Percentiles rank a stretch among this genome's conserved stretches.
Conservation (phyloP, 2,113 vertebrate genomes). For the Phylloscopus trochilus region DNA sequence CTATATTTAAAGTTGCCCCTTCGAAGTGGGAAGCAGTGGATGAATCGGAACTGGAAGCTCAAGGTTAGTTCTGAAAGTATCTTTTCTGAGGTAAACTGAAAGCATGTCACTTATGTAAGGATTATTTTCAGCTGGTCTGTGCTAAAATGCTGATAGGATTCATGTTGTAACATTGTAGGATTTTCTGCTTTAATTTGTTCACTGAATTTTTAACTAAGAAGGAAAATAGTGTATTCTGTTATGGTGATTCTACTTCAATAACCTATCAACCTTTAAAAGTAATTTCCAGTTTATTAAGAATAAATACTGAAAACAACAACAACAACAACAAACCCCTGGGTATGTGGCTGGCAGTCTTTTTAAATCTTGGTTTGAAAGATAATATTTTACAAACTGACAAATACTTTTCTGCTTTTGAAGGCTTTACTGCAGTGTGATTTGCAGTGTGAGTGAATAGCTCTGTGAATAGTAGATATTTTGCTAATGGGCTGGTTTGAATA, state of each 20-base stretch:
- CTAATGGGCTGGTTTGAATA: not conserved
- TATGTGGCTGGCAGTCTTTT: not conserved
- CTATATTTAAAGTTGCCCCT: conserved; percentile 95
- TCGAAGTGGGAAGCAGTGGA: conserved; percentile 99
- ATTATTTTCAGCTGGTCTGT: not conserved
- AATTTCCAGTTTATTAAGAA: not conserved
- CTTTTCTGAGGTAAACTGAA: not conserved
- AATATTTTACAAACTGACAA: not conserved
- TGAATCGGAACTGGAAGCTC: conserved; percentile 88
- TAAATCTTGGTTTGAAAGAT: not conserved
- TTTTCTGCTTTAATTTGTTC: not conserved
- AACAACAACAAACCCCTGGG: not conserved
- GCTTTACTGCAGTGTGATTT: not conserved
- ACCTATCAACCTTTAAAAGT: not conserved
- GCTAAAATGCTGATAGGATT: not conserved
- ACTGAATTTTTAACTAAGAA: not conserved
- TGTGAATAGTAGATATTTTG: not conserved
- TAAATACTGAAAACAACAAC: not conserved
- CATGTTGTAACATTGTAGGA: not conserved
- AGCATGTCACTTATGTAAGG: not conserved
- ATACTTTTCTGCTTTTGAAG: not conserved
- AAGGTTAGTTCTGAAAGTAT: conserved; percentile 78
- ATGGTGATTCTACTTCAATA: not conserved
- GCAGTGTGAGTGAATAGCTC: not conserved
- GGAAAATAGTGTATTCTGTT: not conserved